Conservation (phyloP, 2,113 vertebrate genomes). For the Amphiprion ocellaris region DNA sequence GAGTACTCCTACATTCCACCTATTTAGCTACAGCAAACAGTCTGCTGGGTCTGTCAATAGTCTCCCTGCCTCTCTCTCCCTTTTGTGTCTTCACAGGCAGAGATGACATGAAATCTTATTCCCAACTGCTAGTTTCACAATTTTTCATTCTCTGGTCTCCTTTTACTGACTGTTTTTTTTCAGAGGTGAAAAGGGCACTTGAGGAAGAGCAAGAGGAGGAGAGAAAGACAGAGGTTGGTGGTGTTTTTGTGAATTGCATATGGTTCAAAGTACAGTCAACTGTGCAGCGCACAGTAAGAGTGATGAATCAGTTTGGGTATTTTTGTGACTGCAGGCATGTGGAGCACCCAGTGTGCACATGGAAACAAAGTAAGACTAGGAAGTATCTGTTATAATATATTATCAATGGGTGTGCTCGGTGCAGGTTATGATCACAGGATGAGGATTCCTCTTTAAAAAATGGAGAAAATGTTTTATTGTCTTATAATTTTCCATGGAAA, state of each 20-base stretch:
- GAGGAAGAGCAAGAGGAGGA: background rate
- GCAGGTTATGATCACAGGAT: slow-evolving; percentile 1
- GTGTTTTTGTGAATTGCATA: slow-evolving; percentile 22
- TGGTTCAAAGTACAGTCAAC: slow-evolving; percentile 38
- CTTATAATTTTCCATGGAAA: background rate
- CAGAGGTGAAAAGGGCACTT: slow-evolving; percentile 21
- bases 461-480: background rate
- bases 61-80: slow-evolving; percentile 1
- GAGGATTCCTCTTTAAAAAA: slow-evolving; percentile 16
- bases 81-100: slow-evolving; percentile 41
- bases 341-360: slow-evolving; percentile 6
- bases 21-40: slow-evolving; percentile 9
- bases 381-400: slow-evolving; percentile 42
- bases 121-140: slow-evolving; percentile 26
- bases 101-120: slow-evolving; percentile 47
- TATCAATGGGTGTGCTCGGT: slow-evolving; percentile 10
- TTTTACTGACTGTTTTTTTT: slow-evolving; percentile 3
- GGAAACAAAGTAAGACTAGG: slow-evolving; percentile 26
- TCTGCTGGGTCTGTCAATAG: background rate
- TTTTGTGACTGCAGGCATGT: slow-evolving; percentile 35
- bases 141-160: slow-evolving; percentile 9
- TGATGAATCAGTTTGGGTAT: background rate
- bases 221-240: slow-evolving; percentile 24
- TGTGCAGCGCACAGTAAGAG: slow-evolving; percentile 3
- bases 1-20: slow-evolving; percentile 29